These are phyloP conservation scores for Taurulus bubalis DNA, from an alignment of 2,113 vertebrate species.

Conservation along the genomic window DNA sequence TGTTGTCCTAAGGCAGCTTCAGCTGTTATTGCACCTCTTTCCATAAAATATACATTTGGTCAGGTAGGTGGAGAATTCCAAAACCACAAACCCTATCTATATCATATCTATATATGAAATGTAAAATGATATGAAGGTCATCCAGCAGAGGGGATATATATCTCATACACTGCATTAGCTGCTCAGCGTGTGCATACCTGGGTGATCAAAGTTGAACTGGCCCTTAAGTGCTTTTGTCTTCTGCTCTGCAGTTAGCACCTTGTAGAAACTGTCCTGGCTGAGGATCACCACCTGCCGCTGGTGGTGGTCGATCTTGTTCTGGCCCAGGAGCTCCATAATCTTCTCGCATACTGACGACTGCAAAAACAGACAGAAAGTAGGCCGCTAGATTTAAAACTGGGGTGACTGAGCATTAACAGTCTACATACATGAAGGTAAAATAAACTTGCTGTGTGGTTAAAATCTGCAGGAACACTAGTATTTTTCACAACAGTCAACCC, in stretches of 20 bases:
- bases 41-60: neutral
- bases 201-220: constrained; percentile 99
- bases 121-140: neutral
- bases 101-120: neutral
- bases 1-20: neutral
- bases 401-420: neutral
- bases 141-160: neutral
- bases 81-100: neutral
- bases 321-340: constrained; percentile 96
- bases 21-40: neutral
- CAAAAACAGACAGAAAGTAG: neutral
- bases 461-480: neutral
- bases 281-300: constrained; percentile 97
- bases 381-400: neutral
- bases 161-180: neutral
- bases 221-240: constrained; percentile 95
- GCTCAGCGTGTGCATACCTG: constrained; percentile 82
- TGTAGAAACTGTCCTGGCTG: constrained; percentile 98
- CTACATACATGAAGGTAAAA: neutral
- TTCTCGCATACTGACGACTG: constrained; percentile 97
- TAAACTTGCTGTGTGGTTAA: neutral
- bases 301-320: constrained; percentile 95
- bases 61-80: neutral
- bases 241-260: constrained; percentile 93
- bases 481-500: neutral